These are phyloP conservation scores for Urocynchramus pylzowi DNA, from an alignment of 2,113 vertebrate genomes.

Conservation along the genomic window DNA sequence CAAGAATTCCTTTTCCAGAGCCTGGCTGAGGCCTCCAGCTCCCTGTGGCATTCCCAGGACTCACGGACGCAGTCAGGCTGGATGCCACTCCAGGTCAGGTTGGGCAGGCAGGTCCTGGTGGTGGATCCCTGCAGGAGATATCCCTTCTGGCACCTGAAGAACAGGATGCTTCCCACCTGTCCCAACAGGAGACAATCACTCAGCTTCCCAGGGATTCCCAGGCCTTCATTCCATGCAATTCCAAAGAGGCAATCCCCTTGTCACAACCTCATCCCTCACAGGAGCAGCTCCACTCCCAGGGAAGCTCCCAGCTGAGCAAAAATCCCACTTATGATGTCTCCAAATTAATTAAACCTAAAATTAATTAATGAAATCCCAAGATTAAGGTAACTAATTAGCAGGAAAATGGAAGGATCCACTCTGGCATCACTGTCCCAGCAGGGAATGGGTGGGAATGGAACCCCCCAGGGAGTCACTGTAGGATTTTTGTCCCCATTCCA, in stretches of 20 bases:
- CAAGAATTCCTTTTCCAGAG: rapidly evolving
- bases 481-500: neutral
- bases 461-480: neutral
- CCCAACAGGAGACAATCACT: neutral
- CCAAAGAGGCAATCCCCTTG: neutral
- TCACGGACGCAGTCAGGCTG: constrained; percentile 93
- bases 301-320: neutral
- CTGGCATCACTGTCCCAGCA: neutral
- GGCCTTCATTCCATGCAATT: rapidly evolving
- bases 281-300: neutral
- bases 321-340: neutral
- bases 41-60: neutral
- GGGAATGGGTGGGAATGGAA: neutral
- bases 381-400: constrained; percentile 17
- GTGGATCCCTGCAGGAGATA: constrained; percentile 96
- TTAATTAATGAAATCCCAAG: neutral
- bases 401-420: neutral
- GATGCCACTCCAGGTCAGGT: constrained; percentile 95
- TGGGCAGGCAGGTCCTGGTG: constrained; percentile 92
- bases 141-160: constrained; percentile 93
- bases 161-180: constrained; percentile 85
- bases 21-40: rapidly evolving
- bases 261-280: neutral
- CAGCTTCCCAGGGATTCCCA: neutral
- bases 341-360: neutral